A percentile compares a stretch with the other conserved stretches of the same genome.
Evolutionary conservation across 2,888 invertebrate genomes (phyloP).

Genomic region (Phrixothrix hirtus): DNA sequence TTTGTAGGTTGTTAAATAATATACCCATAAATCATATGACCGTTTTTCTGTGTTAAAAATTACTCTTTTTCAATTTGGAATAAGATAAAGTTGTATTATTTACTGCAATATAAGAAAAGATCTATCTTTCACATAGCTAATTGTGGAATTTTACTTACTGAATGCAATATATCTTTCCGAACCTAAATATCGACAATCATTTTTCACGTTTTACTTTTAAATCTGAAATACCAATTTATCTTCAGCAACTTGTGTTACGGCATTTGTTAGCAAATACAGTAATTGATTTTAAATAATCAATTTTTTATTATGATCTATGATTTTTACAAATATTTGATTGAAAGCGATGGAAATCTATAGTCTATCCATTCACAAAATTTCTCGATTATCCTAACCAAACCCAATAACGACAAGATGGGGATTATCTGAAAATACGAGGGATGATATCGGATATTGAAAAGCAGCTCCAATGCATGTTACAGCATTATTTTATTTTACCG

Average conservation of each 20-base stretch:
- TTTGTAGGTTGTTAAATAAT: no score
- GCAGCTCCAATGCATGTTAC: background rate
- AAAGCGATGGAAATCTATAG: background rate
- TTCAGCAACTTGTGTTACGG: background rate
- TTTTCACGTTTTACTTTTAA: background rate
- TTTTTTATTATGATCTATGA: no score
- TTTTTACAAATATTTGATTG: background rate
- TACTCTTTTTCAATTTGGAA: no score
- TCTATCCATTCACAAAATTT: background rate
- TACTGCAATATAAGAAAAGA: background rate
- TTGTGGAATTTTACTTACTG: constrained; percentile 9
- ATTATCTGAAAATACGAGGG: background rate
- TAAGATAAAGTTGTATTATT: no score
- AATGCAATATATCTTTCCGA: constrained; percentile 2
- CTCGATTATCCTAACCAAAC: background rate
- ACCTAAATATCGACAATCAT: constrained; percentile 4
- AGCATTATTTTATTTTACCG: background rate
- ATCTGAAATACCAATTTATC: background rate
- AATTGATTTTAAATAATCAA: no score
- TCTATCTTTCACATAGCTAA: background rate
- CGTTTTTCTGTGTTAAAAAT: no score
- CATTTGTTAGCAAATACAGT: no score
- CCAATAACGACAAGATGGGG: background rate
- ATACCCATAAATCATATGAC: no score
- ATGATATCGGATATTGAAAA: background rate